A percentile compares a stretch with the other conserved stretches of the same genome.
phyloP scores from a whole-genome alignment of 2,888 invertebrate genomes.

The Synergus laeviventris region DNA sequence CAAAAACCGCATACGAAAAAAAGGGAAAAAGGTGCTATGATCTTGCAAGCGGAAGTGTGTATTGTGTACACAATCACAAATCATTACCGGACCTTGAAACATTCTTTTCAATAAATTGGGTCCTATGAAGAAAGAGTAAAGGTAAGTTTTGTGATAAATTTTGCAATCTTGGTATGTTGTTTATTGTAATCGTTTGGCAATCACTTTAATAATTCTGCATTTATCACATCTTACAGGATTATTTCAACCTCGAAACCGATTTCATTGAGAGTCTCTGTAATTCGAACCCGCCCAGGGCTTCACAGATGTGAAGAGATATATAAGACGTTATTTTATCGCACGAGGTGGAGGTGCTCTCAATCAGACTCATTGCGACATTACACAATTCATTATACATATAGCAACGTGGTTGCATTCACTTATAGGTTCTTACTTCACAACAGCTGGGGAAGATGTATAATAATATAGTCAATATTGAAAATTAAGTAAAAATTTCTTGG shows the following conservation, averaged over 20 bases:
- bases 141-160: neutral
- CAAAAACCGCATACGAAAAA: too few species aligned
- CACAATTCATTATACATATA: conserved; percentile 1
- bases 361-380: conserved; percentile 18
- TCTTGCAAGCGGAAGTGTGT: conserved; percentile 8
- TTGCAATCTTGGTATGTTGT: neutral
- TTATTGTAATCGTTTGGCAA: too few species aligned
- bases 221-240: conserved; percentile 32
- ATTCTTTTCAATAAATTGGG: neutral
- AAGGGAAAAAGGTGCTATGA: too few species aligned
- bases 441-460: neutral
- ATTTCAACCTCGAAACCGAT: conserved; percentile 37
- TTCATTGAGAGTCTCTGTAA: conserved; percentile 29
- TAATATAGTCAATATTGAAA: neutral
- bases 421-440: neutral
- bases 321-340: conserved; percentile 28
- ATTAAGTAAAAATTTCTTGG: too few species aligned
- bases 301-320: neutral
- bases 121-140: too few species aligned
- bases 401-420: conserved; percentile 3
- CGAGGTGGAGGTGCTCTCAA: neutral
- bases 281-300: conserved; percentile 5
- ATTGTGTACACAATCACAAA: neutral
- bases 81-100: neutral
- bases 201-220: neutral